Percentiles rank a stretch among this genome's conserved stretches.
phyloP scores from a whole-genome alignment of 2,797 vertebrate species.

The Sitta carolinensis region DNA sequence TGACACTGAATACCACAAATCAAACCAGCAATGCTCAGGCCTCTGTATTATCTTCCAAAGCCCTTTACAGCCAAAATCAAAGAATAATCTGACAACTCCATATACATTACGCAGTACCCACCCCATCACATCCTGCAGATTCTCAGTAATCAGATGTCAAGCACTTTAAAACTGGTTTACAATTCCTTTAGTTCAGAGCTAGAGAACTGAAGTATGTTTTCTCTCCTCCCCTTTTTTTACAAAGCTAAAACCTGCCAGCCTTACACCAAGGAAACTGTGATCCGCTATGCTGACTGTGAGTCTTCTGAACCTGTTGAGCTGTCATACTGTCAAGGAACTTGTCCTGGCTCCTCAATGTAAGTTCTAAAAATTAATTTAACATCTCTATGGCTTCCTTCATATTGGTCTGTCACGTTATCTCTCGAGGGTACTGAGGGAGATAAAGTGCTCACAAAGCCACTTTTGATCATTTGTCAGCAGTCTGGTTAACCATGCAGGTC shows the following conservation, averaged over 20 bases:
- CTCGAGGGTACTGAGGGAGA: not conserved
- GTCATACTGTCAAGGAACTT: constrained; percentile 83
- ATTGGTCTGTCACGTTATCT: not conserved
- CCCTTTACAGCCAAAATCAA: not conserved
- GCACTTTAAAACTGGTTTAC: not conserved
- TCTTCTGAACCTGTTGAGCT: constrained; percentile 73
- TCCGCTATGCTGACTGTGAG: constrained; percentile 74
- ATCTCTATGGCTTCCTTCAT: not conserved
- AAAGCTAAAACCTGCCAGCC: constrained; percentile 72
- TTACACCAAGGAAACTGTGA: constrained; percentile 48
- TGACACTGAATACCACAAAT: not conserved
- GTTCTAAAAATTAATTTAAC: constrained; percentile 47
- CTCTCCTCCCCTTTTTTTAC: not conserved
- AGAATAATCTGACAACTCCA: not conserved
- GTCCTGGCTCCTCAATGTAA: constrained; percentile 84
- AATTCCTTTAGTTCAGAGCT: not conserved
- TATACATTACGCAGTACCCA: not conserved
- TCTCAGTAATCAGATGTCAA: not conserved
- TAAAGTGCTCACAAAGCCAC: not conserved
- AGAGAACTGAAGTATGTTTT: not conserved
- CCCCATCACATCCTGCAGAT: not conserved
- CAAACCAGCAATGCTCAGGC: not conserved
- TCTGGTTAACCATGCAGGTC: not conserved
- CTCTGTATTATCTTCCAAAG: not conserved
- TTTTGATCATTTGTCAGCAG: not conserved